Base-by-base conservation (phyloP, 2,113 vertebrate species). In the Stigmatopora argus region DNA sequence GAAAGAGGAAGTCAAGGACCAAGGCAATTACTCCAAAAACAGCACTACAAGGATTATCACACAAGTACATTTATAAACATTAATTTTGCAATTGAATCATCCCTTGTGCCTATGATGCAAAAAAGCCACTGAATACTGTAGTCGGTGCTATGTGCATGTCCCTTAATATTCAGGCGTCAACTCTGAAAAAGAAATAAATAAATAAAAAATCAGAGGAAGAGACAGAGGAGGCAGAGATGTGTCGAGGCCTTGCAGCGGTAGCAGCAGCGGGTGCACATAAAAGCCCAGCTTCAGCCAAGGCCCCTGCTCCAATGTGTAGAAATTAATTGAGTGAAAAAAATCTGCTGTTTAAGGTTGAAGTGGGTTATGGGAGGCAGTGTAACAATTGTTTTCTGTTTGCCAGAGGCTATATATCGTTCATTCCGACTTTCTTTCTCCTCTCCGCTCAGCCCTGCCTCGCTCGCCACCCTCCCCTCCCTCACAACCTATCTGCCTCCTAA, bases 281-380 rank as follows among this genome's bases (percentile, higher is more conserved):
- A 89, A 87, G 83, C 82, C 81, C 70, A 53, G 82, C 76, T 83
- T 74, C 83, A 86, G 80, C 86, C 81, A 80, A 82, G 85, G 83
- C 85, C 80, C 75, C 76, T 81, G 83, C 88, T 87, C 85, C 86
- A 85, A 90, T 86, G 87, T 83, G 87, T 83, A 85, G 86, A 89
- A 92, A 92, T 91, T 92, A 92, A 94, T 89, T 89, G 92, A 91
- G 90, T 92, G 90, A 89, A 88, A 92, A 91, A 92, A 88, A 88
- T 83, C 81, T 87, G 72, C 87, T 74, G 89, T 89, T 90, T 87
- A 90, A 93, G 85, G 75, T 90, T 91, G 81, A 88, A 90, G 86
- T 90, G 88, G 79, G 87, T 90, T 90, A 87, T 83, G 88, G 84
- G 87, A 91, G 91, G 82, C 86, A 87, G 89, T 84, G 87, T 89